Evolutionary conservation across 2,113 vertebrate genomes (phyloP), one percentile per base, ranked within the genome.

Genomic region (Gopherus flavomarginatus): DNA sequence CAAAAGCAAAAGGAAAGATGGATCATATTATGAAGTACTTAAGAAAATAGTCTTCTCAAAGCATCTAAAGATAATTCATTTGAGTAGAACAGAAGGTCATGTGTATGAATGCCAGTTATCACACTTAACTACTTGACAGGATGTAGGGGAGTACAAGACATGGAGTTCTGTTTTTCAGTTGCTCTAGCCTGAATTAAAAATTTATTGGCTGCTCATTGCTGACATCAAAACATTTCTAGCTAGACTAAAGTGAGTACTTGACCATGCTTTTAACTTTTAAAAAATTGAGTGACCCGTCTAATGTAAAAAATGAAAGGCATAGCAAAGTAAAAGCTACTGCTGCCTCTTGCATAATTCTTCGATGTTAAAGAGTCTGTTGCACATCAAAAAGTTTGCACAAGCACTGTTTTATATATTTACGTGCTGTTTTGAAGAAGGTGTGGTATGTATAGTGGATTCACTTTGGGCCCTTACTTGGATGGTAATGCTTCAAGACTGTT

Each of bases 61-160:
- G 96, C 96, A 95, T 92, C 91, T 95, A 87, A 97, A 96, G 95
- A 94, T 96, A 98, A 96, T 82, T 96, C 57, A 95, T 97, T 95
- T 97, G 87, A 97, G 91, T 96, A 96, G 95, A 97, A 97, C 94
- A 98, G 95, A 97, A 97, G 95, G 94, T 97, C 94, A 94, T 94
- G 85, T 94, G 82, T 86, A 42, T 97, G 81, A 87, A 94, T 96
- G 92, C 96, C 95, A 97, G 91, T 96, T 98, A 94, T 95, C 95
- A 94, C 50, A 86, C 93, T 98, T 96, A 98, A 94, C 94, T 96
- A 50, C 95, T 97, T 98, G 95, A 87, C 86, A 98, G 90, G 94
- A 83, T 94, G 82, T 94, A 96, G 53, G 86, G 38, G 13, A 93
- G 54, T 94, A 97, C 92, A 82, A 96, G 90, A 97, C 72, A 13